Percentiles rank a stretch among this genome's conserved stretches.
phyloP scores from a whole-genome alignment of 2,888 invertebrate genomes.

The Thymelicus sylvestris region DNA sequence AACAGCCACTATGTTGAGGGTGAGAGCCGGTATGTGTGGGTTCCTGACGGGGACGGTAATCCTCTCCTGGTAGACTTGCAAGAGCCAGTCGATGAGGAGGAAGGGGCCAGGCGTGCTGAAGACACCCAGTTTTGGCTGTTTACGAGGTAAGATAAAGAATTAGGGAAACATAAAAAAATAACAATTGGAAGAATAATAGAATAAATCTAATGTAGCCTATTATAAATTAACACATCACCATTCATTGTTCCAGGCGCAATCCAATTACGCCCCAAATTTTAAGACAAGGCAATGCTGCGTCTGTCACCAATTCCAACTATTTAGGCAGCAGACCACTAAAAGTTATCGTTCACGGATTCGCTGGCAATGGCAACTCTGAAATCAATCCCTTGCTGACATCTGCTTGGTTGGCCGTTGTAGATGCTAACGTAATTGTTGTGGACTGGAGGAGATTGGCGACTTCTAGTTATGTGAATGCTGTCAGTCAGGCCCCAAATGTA shows the following conservation, averaged over 20 bases:
- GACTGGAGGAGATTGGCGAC: slow-evolving; percentile 56
- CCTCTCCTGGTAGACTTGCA: not conserved
- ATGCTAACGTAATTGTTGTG: slow-evolving; percentile 64
- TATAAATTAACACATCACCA: too few species aligned
- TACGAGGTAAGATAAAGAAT: slow-evolving; percentile 49
- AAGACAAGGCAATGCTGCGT: slow-evolving; percentile 47
- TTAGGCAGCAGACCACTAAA: slow-evolving; percentile 48
- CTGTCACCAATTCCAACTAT: slow-evolving; percentile 50
- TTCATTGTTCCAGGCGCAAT: slow-evolving; percentile 50
- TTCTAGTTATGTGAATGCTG: slow-evolving; percentile 40
- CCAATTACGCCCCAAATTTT: slow-evolving; percentile 51
- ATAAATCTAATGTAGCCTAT: too few species aligned
- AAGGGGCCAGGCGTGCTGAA: not conserved
- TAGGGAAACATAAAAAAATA: too few species aligned
- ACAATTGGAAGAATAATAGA: too few species aligned
- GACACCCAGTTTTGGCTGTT: slow-evolving; percentile 57
- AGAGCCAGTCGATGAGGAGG: not conserved
- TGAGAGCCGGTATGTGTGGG: not conserved
- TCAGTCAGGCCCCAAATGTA: slow-evolving; percentile 53
- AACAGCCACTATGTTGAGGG: not conserved
- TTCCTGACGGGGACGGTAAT: not conserved
- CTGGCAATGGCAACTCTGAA: slow-evolving; percentile 50
- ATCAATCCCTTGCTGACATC: slow-evolving; percentile 51
- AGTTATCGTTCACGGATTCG: slow-evolving; percentile 61
- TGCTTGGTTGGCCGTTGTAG: slow-evolving; percentile 52